Evolutionary conservation across 2,888 invertebrate species (phyloP), one percentile per base, ranked within the genome.

Genomic region (Oscheius sp.): DNA sequence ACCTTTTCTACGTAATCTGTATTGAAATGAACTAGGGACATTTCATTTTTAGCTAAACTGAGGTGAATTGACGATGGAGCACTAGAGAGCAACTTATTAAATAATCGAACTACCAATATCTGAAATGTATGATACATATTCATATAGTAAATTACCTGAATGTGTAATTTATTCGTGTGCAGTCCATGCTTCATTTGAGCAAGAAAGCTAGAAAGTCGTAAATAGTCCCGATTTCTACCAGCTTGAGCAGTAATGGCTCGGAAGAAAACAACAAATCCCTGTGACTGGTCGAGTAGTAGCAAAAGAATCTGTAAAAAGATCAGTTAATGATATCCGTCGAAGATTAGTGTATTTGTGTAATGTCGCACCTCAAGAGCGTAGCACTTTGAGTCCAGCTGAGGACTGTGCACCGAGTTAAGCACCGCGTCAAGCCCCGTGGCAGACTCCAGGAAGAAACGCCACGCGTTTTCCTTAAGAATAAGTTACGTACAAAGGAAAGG

Each of bases 341-440:
- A 54, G 59, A 59, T 59, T 44, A 26, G 59, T 59, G 59, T 59
- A 59, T 59, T 59, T 59, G 59, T 59, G 59, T 59, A 44, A 59
- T 59, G 59, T 36, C 66, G 20, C 68, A 82, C 82, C 80, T 84
- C 84, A 24, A 84, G 70, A 33, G 84, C 80, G 72, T 82, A 84
- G 68, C 84, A 84, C 68, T 84, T 84, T 38, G 82, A 82, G 73
- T 84, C 84, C 41, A 84, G 71, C 67, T 84, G 84, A 32, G 84
- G 83, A 67, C 81, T 81, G 68, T 81, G 80, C 47, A 82, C 75
- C 24, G 82, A 82, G 68, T 77, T 76, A 57, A 84, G 70, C 28
- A 83, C 71, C 54, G 82, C 76, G 72, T 84, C 84, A 41, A 84
- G 65, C 69, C 81, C 80, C 49, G 78, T 75, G n/a, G 80, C 77